phyloP scores from a whole-genome alignment of 2,113 vertebrate genomes.

The Narcine bancroftii region DNA sequence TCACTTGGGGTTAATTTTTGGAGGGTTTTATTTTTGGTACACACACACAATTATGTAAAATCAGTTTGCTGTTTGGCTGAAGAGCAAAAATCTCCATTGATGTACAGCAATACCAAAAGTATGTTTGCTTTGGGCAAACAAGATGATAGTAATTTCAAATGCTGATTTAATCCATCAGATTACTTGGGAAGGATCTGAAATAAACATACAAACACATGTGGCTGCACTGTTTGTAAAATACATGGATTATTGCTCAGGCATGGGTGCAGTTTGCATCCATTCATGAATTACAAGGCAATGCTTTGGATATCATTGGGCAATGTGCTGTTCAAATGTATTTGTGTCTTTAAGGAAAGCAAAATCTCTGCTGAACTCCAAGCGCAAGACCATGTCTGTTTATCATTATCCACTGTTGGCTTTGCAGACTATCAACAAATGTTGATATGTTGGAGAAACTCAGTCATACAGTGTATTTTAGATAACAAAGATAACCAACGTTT shows the following conservation, averaged over 20 bases:
- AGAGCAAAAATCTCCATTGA: constrained; percentile 18
- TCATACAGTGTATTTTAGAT: too few species aligned
- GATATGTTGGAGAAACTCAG: too few species aligned
- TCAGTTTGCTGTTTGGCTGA: constrained; percentile 12
- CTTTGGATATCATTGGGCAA: neutral
- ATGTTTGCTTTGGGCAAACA: constrained; percentile 29
- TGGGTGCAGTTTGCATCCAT: constrained; percentile 14
- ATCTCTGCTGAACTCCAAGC: neutral
- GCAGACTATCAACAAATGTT: neutral
- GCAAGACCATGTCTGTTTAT: neutral
- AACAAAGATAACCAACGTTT: too few species aligned
- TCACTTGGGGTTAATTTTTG: neutral
- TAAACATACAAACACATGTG: constrained; percentile 36
- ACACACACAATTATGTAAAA: neutral
- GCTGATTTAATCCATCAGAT: constrained; percentile 35
- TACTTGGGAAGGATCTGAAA: constrained; percentile 28
- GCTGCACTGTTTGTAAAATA: constrained; percentile 25
- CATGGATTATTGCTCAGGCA: neutral
- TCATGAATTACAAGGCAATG: constrained; percentile 18
- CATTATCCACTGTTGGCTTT: neutral
- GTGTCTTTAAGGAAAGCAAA: neutral
- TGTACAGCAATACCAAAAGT: constrained; percentile 30
- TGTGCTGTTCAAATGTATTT: neutral
- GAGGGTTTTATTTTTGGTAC: neutral
- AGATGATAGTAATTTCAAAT: constrained; percentile 32